Evolutionary conservation across 2,113 vertebrate species (phyloP), one percentile per base, ranked within the genome.

Genomic region (Anthoscopus minutus): DNA sequence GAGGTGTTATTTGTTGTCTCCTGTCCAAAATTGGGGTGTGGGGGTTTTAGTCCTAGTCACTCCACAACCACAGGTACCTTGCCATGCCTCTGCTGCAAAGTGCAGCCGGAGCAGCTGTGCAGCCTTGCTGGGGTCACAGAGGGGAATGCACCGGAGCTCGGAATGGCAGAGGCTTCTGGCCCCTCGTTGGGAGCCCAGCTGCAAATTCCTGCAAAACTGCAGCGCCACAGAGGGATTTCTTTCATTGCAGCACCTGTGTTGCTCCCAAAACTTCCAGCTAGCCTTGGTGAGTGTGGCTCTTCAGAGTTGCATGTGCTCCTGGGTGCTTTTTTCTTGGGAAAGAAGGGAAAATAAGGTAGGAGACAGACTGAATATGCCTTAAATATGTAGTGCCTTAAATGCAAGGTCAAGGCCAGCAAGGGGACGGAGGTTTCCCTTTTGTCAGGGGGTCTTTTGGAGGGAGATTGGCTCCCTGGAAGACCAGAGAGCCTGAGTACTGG

Each of bases 111-210:
- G n/a, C n/a, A n/a, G n/a, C 42, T 42, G 42, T 13, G 30, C 56
- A 76, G 51, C 64, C 6, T 45, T 12, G 30, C n/a, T 20, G 5
- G 0, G 7, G 42, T 14, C 21, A 5, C 53, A 24, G 15, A 82
- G 47, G 70, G 22, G 2, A 27, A 2, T 1, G 1, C 5, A 1
- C 20, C 1, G 0, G 15, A 40, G 37, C 48, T 0, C 1, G 3
- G 30, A n/a, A 4, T 1, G 1, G 2, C 0, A 0, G 13, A 5
- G 40, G 14, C 4, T 80, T 35, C 74, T 82, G 72, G 30, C 35
- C 54, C 22, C 33, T 72, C 69, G 30, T 47, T 0, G 1, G 69
- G 53, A 77, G 18, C 53, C 7, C 51, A 42, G 62, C 38, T 56
- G 44, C 44, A 38, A 73, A 78, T 65, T 60, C 80, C 88, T 81